Conservation (phyloP, 2,888 invertebrate genomes). For the Hemithea aestivaria region DNA sequence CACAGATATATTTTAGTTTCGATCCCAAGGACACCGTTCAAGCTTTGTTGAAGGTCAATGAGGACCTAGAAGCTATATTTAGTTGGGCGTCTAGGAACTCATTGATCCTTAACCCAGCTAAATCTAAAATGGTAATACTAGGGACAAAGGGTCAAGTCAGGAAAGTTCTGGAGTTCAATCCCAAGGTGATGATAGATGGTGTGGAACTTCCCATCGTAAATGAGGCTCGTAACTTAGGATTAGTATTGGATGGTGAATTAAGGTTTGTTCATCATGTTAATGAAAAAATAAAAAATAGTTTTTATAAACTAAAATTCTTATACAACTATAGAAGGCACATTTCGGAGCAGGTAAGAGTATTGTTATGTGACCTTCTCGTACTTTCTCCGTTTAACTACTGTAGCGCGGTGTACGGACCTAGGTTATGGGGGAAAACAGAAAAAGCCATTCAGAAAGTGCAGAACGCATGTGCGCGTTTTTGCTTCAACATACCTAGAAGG, state of each 20-base stretch:
- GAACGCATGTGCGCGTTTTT: conserved; percentile 4
- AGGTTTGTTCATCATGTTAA: conserved; percentile 10
- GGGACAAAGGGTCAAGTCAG: no score
- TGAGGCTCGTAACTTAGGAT: not conserved
- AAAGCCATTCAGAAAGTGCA: conserved; percentile 15
- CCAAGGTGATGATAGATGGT: not conserved
- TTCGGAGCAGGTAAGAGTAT: not conserved
- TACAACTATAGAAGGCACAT: no score
- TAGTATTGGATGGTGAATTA: conserved; percentile 2
- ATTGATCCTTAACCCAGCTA: no score
- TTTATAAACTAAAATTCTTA: not conserved
- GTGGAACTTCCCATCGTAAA: not conserved
- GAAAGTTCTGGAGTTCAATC: no score
- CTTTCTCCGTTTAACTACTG: conserved; percentile 12
- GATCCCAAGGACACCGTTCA: no score
- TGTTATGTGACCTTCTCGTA: not conserved
- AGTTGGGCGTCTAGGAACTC: no score
- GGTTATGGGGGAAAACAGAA: conserved; percentile 9
- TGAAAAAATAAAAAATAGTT: conserved; percentile 3
- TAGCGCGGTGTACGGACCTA: conserved; percentile 15
- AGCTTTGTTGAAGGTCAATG: no score
- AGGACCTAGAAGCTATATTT: no score
- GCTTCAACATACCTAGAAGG: conserved; percentile 7
- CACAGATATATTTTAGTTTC: no score
- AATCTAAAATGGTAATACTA: no score